phyloP scores from a whole-genome alignment of 2,797 vertebrate genomes.

The Champsocephalus gunnari region DNA sequence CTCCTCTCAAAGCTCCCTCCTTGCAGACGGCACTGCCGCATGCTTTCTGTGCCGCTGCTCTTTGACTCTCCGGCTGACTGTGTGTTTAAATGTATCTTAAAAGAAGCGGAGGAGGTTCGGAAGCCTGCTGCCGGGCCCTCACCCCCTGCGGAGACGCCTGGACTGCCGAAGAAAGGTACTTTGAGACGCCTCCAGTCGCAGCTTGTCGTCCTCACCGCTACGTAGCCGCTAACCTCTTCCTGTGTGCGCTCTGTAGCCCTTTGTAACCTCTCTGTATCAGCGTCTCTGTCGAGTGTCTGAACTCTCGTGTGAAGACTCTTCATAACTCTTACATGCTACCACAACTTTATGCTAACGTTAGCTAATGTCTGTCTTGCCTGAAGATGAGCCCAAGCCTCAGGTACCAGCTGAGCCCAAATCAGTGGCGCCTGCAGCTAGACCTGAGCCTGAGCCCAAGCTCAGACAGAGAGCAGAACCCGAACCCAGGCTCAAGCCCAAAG shows the following conservation, averaged over 20 bases:
- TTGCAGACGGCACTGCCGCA: conserved; percentile 15
- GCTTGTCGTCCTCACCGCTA: neutral
- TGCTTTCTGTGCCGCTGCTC: neutral
- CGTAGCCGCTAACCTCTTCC: conserved; percentile 22
- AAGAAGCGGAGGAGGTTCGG: conserved; percentile 70
- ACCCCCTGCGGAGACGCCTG: conserved; percentile 43
- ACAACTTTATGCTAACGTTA: conserved; percentile 59
- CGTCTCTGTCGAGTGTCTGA: conserved; percentile 3
- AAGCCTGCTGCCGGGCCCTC: conserved; percentile 42
- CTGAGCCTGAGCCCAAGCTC: conserved; percentile 56
- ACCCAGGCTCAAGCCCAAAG: conserved; percentile 25
- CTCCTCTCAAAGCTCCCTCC: conserved; percentile 3
- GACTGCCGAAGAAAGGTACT: conserved; percentile 75
- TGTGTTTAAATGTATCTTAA: conserved; percentile 63
- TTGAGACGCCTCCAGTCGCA: neutral
- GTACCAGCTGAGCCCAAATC: conserved; percentile 81
- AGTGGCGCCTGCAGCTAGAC: conserved; percentile 57
- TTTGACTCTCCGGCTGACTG: conserved; percentile 20
- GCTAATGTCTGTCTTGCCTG: conserved; percentile 80
- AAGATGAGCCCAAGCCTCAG: conserved; percentile 80
- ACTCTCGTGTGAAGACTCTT: conserved; percentile 40
- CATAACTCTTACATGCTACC: conserved; percentile 18
- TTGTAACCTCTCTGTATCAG: conserved; percentile 15
- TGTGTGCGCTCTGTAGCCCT: neutral
- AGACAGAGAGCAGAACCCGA: conserved; percentile 48